A percentile compares a stretch with the other conserved stretches of the same genome.
Conservation (phyloP, 2,797 vertebrate genomes). For the Prionace glauca region DNA sequence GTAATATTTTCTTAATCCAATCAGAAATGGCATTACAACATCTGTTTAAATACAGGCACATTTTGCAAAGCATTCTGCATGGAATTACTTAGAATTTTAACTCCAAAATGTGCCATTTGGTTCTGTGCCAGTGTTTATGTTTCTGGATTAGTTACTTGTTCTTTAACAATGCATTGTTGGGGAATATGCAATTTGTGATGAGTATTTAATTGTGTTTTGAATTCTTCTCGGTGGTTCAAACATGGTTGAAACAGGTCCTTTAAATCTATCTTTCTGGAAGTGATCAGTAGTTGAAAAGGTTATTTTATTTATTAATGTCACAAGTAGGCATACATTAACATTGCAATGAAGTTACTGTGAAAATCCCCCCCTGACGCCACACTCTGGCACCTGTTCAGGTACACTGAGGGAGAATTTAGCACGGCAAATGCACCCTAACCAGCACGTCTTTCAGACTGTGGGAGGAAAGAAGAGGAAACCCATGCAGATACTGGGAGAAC, state of each 20-base stretch:
- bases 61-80: not conserved
- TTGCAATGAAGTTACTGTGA: too few relatives aligned
- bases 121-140: not conserved
- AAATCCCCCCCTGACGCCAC: too few relatives aligned
- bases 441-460: too few relatives aligned
- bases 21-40: not conserved
- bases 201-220: not conserved
- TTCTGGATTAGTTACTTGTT: not conserved
- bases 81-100: not conserved
- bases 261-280: not conserved
- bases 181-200: not conserved
- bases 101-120: not conserved
- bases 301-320: too few relatives aligned
- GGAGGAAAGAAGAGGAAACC: too few relatives aligned
- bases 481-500: too few relatives aligned
- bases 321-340: too few relatives aligned
- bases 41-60: not conserved
- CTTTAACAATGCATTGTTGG: not conserved
- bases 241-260: not conserved
- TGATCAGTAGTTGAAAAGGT: not conserved
- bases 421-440: too few relatives aligned
- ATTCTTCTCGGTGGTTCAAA: not conserved
- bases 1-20: not conserved
- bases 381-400: too few relatives aligned
- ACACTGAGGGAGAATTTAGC: too few relatives aligned